These are phyloP conservation scores for Papilio aristodemus DNA, from an alignment of 1,140 invertebrate species.

Conservation along the genomic window DNA sequence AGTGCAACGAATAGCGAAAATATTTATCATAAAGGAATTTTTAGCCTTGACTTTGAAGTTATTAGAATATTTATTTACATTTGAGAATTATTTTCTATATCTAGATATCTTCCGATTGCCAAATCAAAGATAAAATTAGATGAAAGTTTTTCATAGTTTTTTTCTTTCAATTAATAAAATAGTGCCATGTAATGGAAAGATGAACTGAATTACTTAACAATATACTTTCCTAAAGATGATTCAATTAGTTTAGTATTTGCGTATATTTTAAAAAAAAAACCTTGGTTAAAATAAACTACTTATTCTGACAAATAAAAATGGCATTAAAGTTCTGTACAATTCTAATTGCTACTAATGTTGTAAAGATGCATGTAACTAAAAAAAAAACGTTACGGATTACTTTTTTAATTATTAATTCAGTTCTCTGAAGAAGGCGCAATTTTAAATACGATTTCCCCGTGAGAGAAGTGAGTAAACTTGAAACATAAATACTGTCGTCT, in stretches of 20 bases:
- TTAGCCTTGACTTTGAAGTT: neutral
- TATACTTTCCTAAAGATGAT: too few relatives aligned
- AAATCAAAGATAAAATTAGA: too few relatives aligned
- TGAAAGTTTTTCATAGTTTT: too few relatives aligned
- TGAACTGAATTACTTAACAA: too few relatives aligned
- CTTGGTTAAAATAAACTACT: too few relatives aligned
- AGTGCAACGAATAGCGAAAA: neutral
- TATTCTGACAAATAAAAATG: too few relatives aligned
- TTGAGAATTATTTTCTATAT: neutral
- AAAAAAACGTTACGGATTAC: neutral
- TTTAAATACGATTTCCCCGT: neutral
- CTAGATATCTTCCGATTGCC: too few relatives aligned
- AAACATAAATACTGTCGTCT: neutral
- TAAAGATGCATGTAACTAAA: neutral
- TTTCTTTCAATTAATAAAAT: too few relatives aligned
- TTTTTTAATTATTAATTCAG: slow-evolving; percentile 7
- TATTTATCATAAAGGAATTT: neutral
- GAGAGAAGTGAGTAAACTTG: neutral
- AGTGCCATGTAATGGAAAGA: too few relatives aligned
- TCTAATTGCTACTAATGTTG: neutral
- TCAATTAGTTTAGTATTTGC: too few relatives aligned
- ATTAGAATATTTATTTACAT: neutral
- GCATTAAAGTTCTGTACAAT: neutral
- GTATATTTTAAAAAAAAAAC: too few relatives aligned
- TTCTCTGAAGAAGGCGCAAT: slow-evolving; percentile 5